Evolutionary conservation across 2,113 vertebrate genomes (phyloP), one percentile per base, ranked within the genome.

Genomic region (Garra rufa): DNA sequence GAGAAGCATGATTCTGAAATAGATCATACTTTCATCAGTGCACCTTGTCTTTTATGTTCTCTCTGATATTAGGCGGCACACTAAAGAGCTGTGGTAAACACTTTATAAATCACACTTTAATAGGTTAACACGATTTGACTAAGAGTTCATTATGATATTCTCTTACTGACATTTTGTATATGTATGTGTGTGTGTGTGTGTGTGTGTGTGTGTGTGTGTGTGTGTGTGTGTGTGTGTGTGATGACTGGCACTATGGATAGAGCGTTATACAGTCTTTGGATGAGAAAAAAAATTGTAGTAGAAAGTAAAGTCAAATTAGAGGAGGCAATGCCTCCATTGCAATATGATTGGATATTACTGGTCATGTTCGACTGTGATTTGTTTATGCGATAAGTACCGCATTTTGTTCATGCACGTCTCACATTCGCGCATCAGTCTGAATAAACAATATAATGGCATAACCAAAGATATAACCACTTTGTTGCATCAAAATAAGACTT

Each of bases 71-170:
- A 88, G 61, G 77, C 73, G 80, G 71, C 81, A 85, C 85, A 83
- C 88, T 75, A 70, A 48, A 67, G 91, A 77, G 34, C 84, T 57
- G 90, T 71, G 59, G 87, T 89, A 89, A 89, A 89, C 82, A 87
- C 82, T 88, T 69, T 87, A 91, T 92, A 88, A 91, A 93, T 93
- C 91, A 90, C 55, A 0, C 14, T 86, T 79, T 85, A 89, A 90
- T 61, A 86, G 76, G 86, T 55, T 78, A 28, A 88, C 89, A 92
- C 1, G 83, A 90, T 87, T 79, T 76, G 83, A 88, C 83, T 88
- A 84, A 74, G 85, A 65, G 77, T 89, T 90, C 86, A 89, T 91
- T 87, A 88, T 84, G 87, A 73, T 77, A 88, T 91, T 89, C 88
- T 91, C 89, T 85, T 91, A 55, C 9, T 14, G 81, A 77, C 21